Conservation (phyloP, 2,113 vertebrate genomes). For the Eclectus roratus region DNA sequence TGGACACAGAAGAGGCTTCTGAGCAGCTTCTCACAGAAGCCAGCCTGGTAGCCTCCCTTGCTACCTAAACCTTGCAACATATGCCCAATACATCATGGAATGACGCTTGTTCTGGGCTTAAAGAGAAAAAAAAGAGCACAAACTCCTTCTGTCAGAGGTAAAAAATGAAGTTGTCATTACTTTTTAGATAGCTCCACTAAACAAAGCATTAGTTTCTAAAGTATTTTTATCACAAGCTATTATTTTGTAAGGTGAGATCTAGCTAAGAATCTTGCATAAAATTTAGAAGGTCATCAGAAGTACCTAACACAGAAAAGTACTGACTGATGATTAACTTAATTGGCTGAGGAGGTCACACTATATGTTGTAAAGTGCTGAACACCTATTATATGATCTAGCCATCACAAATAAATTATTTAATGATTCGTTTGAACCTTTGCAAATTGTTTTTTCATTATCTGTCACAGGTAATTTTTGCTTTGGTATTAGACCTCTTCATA, state of each 20-base stretch:
- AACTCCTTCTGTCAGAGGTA: not conserved
- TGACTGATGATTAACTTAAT: not conserved
- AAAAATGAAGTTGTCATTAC: not conserved
- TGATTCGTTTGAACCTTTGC: conserved; percentile 61
- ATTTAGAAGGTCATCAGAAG: conserved; percentile 55
- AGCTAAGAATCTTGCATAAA: conserved; percentile 61
- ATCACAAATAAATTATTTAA: conserved; percentile 61
- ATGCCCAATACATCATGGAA: not conserved
- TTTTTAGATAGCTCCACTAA: not conserved
- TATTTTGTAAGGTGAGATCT: conserved; percentile 53
- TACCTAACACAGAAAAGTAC: not conserved
- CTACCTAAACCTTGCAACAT: not conserved
- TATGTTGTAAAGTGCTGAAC: not conserved
- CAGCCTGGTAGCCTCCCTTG: not conserved
- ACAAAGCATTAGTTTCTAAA: not conserved
- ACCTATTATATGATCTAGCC: not conserved
- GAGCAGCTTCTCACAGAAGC: not conserved
- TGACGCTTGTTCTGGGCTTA: not conserved
- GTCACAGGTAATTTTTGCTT: not conserved
- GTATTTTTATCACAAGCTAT: conserved; percentile 38
- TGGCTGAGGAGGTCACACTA: not conserved
- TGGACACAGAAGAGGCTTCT: not conserved
- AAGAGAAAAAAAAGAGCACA: not conserved
- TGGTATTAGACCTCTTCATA: not conserved
- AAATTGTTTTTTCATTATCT: not conserved